Percentiles rank a stretch among this genome's conserved stretches.
Evolutionary conservation across 2,113 vertebrate species (phyloP).

Genomic region (Brachionichthys hirsutus): DNA sequence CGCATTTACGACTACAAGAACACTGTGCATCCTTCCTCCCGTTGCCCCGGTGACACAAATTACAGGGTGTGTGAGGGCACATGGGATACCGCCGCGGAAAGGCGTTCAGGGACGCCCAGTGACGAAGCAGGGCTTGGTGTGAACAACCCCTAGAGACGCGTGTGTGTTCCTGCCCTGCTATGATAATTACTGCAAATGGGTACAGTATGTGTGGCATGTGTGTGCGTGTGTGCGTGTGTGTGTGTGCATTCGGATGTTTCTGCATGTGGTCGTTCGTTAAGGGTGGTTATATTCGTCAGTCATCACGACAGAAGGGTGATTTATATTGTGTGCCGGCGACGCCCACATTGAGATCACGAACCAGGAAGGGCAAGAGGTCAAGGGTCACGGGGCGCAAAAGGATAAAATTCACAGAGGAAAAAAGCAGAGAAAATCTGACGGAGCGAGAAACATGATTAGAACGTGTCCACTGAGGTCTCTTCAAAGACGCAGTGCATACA

Average conservation of each 20-base stretch:
- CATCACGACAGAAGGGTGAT: constrained; percentile 17
- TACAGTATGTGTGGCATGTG: constrained; percentile 15
- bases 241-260: constrained; percentile 19
- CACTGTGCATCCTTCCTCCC: constrained; percentile 68
- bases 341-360: constrained; percentile 16
- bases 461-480: too few relatives aligned
- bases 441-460: too few relatives aligned
- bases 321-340: not conserved
- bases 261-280: not conserved
- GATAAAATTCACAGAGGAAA: constrained; percentile 45
- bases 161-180: constrained; percentile 64
- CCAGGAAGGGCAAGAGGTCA: constrained; percentile 48
- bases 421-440: constrained; percentile 28
- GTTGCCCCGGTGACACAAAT: constrained; percentile 73
- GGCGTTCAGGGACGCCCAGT: constrained; percentile 61
- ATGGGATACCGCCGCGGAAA: constrained; percentile 56
- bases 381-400: constrained; percentile 42
- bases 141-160: constrained; percentile 56
- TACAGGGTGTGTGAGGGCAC: constrained; percentile 69
- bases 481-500: too few relatives aligned
- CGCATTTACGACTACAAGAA: constrained; percentile 63
- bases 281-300: constrained; percentile 18
- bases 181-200: constrained; percentile 54
- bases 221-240: constrained; percentile 11
- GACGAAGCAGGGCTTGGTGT: constrained; percentile 66